Base-by-base conservation (phyloP, 2,888 invertebrate genomes). In the Hypselothyrea guttata region DNA sequence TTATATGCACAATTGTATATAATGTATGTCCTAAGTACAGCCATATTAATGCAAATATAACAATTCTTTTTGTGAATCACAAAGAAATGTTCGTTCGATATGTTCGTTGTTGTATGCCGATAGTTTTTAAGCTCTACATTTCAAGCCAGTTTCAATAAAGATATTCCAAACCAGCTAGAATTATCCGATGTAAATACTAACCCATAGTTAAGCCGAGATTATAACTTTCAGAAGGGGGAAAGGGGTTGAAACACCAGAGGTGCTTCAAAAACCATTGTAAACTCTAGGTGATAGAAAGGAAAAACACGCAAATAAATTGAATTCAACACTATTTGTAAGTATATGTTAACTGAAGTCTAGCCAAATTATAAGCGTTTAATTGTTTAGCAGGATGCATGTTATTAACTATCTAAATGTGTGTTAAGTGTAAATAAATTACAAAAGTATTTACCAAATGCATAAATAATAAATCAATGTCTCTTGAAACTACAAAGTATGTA, bases 281-380 rank as follows among this genome's bases (percentile, higher is more conserved):
- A 11, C 38, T 41, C 11, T 40, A 54, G 68, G 72, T 68, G 68
- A 68, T 68, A 63, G n/a, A n/a, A 63, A 40, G 16, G 0, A 13
- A 35, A 27, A 63, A 47, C 67, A 59, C 67, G 59, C 51, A 60
- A 71, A 13, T 70, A 62, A 47, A 46, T 22, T 44, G 44, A 49
- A 35, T 49, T 55, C 30, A 52, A 40, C 38, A 7, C 27, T 30
- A 49, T 16, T 34, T 28, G 8, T 30, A 49, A 38, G 48, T 31
- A 15, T 16, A 54, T 45, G 42, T 31, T 30, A n/a, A 11, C 8
- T 7, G 28, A 53, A 77, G 45, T 69, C 65, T 78, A 78, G 79
- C 78, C 84, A 78, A 85, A 83, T 75, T 71, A 58, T 34, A 48
- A 57, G 34, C 51, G 54, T 63, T 74, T 70, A 70, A 64, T 47